These are phyloP conservation scores for Nannobrachium achirus DNA, from an alignment of 2,113 vertebrate species.

Conservation along the genomic window DNA sequence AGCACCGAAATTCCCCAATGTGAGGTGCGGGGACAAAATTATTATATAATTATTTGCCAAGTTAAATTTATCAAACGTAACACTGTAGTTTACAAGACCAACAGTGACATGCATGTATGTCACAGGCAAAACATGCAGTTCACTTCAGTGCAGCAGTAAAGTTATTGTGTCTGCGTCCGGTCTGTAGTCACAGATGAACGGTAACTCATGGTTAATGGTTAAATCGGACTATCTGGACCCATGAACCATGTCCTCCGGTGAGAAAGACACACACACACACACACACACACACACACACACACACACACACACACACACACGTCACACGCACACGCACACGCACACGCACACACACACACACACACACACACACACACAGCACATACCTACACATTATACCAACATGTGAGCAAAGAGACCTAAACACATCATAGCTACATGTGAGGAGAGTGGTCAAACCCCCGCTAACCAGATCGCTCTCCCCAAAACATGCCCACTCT, in stretches of 20 bases:
- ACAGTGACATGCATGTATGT: not conserved
- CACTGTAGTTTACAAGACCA: no score
- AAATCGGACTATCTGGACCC: constrained; percentile 50
- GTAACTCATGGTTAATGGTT: constrained; percentile 53
- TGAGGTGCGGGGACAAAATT: no score
- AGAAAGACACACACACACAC: not conserved
- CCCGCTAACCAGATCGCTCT: no score
- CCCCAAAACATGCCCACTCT: no score
- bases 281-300: constrained; percentile 3
- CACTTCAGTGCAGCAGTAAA: not conserved
- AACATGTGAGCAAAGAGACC: constrained; percentile 8
- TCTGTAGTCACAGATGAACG: constrained; percentile 13
- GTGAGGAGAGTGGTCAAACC: no score
- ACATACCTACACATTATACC: constrained; percentile 28
- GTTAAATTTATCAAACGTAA: no score
- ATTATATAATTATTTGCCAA: no score
- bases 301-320: not conserved
- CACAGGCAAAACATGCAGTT: not conserved
- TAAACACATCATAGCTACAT: not conserved
- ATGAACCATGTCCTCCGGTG: constrained; percentile 43
- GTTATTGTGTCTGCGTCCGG: not conserved
- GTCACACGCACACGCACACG: not conserved
- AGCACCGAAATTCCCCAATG: no score
- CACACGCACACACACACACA: not conserved
- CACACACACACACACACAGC: constrained; percentile 6